Percentiles rank a stretch among this genome's conserved stretches.
phyloP scores from a whole-genome alignment of 2,113 vertebrate species.

The Pollachius pollachius region DNA sequence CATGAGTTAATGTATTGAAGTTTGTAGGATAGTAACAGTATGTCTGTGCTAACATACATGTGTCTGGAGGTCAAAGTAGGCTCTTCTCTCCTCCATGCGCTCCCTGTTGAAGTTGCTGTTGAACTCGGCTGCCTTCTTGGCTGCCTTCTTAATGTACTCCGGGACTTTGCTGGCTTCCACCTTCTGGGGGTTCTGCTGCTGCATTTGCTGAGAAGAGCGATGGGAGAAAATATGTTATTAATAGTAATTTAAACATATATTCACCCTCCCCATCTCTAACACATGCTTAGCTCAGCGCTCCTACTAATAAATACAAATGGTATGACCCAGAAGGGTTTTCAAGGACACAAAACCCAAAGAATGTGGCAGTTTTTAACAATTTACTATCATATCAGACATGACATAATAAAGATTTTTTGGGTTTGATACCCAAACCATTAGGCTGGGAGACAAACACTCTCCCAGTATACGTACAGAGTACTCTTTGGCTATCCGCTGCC shows the following conservation, averaged over 20 bases:
- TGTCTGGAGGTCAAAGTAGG: conserved; percentile 97
- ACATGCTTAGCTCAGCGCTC: too few relatives aligned
- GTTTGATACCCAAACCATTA: neutral
- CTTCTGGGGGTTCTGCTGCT: conserved; percentile 95
- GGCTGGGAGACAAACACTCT: neutral
- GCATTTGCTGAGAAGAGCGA: conserved; percentile 85
- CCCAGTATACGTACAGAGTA: conserved; percentile 86
- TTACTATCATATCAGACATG: neutral
- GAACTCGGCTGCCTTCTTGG: conserved; percentile 95
- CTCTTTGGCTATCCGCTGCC: conserved; percentile 95
- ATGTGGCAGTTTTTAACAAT: too few relatives aligned
- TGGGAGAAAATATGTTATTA: conserved; percentile 1
- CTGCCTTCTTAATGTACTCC: conserved; percentile 98
- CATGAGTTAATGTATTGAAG: too few relatives aligned
- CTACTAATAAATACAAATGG: neutral
- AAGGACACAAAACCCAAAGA: neutral
- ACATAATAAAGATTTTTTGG: neutral
- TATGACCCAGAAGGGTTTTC: neutral
- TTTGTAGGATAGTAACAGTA: too few relatives aligned
- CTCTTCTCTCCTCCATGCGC: conserved; percentile 95
- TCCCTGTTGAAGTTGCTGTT: conserved; percentile 97
- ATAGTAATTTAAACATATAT: neutral
- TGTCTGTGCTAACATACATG: conserved; percentile 76
- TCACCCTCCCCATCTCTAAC: too few relatives aligned
- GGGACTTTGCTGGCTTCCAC: conserved; percentile 98